Evolutionary conservation across 2,888 invertebrate species (phyloP).

Genomic region (Morpho achilles): DNA sequence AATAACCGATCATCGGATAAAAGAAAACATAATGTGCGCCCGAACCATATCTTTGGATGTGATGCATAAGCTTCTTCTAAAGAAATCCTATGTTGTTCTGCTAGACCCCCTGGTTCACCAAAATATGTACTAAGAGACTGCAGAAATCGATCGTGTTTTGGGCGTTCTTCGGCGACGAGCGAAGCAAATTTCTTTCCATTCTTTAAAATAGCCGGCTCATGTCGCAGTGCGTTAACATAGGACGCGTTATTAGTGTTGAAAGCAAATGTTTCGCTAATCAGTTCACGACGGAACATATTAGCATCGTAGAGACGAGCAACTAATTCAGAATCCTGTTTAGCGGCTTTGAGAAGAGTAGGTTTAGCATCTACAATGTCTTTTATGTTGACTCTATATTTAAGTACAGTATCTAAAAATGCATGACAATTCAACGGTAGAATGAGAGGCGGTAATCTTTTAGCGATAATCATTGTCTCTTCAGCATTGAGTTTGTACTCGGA

Average conservation of each 20-base stretch:
- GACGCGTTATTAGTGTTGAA: conserved; percentile 42
- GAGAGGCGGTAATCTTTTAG: conserved; percentile 30
- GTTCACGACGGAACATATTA: conserved; percentile 42
- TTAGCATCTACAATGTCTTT: conserved; percentile 33
- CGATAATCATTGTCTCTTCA: conserved; percentile 37
- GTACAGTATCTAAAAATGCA: conserved; percentile 39
- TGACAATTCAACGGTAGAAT: conserved; percentile 33
- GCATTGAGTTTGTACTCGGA: conserved; percentile 40
- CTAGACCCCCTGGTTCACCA: conserved; percentile 42
- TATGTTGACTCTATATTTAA: conserved; percentile 36
- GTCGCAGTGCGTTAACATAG: conserved; percentile 50
- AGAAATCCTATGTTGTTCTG: conserved; percentile 29
- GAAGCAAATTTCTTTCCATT: conserved; percentile 32
- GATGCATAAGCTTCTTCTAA: conserved; percentile 20
- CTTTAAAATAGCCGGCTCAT: conserved; percentile 38
- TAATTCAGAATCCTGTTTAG: conserved; percentile 33
- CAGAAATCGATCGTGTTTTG: conserved; percentile 39
- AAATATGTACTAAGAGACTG: conserved; percentile 47
- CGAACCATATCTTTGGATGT: conserved; percentile 22
- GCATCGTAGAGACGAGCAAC: conserved; percentile 38
- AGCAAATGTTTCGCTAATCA: conserved; percentile 42
- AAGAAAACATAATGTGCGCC: conserved; percentile 31
- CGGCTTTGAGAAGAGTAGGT: conserved; percentile 32
- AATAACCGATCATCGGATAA: conserved; percentile 14
- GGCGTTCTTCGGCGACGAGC: conserved; percentile 24